Conservation (phyloP, 1,140 invertebrate genomes). For the Drosophila subobscura region DNA sequence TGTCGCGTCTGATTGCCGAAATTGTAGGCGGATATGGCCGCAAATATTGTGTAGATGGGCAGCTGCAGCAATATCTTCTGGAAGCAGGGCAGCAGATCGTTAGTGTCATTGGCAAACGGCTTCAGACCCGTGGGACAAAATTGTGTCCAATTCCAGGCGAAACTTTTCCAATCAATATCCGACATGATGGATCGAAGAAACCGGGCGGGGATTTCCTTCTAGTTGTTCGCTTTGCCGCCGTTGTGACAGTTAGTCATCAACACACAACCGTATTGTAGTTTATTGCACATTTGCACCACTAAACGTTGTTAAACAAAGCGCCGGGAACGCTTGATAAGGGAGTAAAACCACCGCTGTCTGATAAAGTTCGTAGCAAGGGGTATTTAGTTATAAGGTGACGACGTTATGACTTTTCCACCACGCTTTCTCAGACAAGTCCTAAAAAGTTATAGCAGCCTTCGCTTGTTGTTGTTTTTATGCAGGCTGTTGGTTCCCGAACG, state of each 20-base stretch:
- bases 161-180: conserved; percentile 58
- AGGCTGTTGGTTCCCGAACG: no score
- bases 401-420: conserved; percentile 7
- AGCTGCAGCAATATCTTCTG: conserved; percentile 90
- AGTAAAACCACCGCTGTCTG: conserved; percentile 23
- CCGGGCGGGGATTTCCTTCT: conserved; percentile 9
- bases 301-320: conserved; percentile 17
- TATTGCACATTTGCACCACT: conserved; percentile 17
- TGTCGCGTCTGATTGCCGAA: conserved; percentile 87
- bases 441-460: no score
- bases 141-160: conserved; percentile 88
- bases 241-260: conserved; percentile 40
- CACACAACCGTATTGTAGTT: not conserved
- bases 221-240: conserved; percentile 7
- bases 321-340: not conserved
- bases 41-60: conserved; percentile 88
- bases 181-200: conserved; percentile 27
- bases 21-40: conserved; percentile 90
- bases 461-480: no score
- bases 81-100: conserved; percentile 92
- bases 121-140: conserved; percentile 88
- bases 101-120: conserved; percentile 87
- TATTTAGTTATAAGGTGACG: conserved; percentile 12
- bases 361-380: conserved; percentile 32
- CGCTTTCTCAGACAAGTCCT: no score